Evolutionary conservation across 2,888 invertebrate genomes (phyloP).

Genomic region (Mimachlamys varia): DNA sequence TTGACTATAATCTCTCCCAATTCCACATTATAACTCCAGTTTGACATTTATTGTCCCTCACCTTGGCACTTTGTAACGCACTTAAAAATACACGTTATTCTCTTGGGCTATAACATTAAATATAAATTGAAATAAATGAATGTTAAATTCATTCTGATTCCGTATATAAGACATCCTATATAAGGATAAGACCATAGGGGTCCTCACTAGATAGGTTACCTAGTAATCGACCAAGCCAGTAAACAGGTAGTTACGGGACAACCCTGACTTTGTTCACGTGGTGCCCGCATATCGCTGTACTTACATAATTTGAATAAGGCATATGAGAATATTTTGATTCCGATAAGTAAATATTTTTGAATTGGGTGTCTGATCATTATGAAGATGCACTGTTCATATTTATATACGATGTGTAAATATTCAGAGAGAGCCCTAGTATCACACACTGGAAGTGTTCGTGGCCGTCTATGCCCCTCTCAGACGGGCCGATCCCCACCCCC

Average conservation of each 20-base stretch:
- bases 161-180: neutral
- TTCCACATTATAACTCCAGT: too few relatives aligned
- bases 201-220: neutral
- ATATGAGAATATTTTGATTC: neutral
- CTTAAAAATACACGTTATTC: too few relatives aligned
- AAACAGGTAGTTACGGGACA: too few relatives aligned
- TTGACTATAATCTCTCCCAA: too few relatives aligned
- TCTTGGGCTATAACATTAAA: too few relatives aligned
- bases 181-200: neutral
- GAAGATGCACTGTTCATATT: neutral
- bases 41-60: too few relatives aligned
- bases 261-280: neutral
- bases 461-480: neutral
- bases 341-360: neutral
- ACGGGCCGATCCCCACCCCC: neutral
- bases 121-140: neutral
- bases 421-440: neutral
- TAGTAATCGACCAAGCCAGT: neutral
- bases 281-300: neutral
- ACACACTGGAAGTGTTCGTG: neutral
- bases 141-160: neutral
- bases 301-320: neutral
- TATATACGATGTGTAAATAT: slow-evolving; percentile 15
- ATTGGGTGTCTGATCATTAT: neutral
- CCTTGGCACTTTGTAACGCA: too few relatives aligned